A percentile compares a stretch with the other conserved stretches of the same genome.
These are phyloP conservation scores for Lordiphosa andalusiaca DNA, from an alignment of 2,888 invertebrate species.

Conservation along the genomic window DNA sequence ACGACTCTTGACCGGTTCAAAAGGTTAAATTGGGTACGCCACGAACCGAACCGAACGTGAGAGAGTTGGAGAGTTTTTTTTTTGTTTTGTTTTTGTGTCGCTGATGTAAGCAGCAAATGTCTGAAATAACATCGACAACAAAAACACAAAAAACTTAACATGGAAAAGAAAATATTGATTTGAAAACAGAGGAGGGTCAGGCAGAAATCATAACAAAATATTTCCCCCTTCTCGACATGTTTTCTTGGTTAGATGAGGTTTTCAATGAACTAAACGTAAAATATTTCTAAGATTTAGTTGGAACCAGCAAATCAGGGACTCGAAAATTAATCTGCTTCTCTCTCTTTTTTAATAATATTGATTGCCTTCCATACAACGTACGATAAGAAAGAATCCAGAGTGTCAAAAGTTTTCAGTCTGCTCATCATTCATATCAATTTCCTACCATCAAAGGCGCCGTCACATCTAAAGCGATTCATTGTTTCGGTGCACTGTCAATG, in stretches of 20 bases:
- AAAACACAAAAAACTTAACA: too few species aligned
- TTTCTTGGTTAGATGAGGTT: constrained; percentile 1
- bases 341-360: too few species aligned
- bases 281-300: too few species aligned
- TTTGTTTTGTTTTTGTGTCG: constrained; percentile 16
- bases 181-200: constrained; percentile 15
- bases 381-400: too few species aligned
- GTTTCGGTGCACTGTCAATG: constrained; percentile 28
- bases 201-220: neutral
- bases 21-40: constrained; percentile 60
- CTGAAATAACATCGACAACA: too few species aligned
- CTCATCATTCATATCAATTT: neutral
- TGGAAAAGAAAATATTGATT: too few species aligned
- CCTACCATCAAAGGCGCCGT: neutral
- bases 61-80: constrained; percentile 41
- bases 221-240: neutral
- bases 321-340: too few species aligned
- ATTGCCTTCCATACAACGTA: too few species aligned
- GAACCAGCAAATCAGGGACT: too few species aligned
- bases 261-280: too few species aligned
- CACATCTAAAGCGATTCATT: constrained; percentile 13
- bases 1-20: constrained; percentile 58
- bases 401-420: too few species aligned
- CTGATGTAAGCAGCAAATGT: neutral
- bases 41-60: constrained; percentile 59